Evolutionary conservation across 2,888 invertebrate genomes (phyloP), one percentile per base, ranked within the genome.

Genomic region (Cabera pusaria): DNA sequence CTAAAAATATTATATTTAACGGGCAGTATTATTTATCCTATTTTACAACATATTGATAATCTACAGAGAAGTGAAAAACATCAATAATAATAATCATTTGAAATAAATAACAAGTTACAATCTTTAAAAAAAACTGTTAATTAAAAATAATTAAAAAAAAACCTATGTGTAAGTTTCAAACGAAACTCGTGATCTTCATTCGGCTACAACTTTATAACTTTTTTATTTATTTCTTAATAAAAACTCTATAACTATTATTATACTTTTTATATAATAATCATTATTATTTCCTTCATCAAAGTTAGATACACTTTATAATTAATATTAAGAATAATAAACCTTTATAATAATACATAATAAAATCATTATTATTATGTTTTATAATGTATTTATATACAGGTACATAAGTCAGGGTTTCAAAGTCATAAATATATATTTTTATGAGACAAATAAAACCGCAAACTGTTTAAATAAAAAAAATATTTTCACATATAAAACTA

Each of bases 71-170:
- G 65, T 62, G 68, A 78, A 78, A 79, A 85, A 87, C 85, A 77
- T 80, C 74, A 75, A 80, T 84, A 83, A 80, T 85, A 35, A 86
- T 86, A 86, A 85, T 87, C 87, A 85, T 87, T 86, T 88, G 81
- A 87, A 88, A 88, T 88, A 88, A 88, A 88, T 88, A 88, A 88
- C 88, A 87, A 85, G 76, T 83, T 85, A 83, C 80, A 82, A 64
- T 73, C 69, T 64, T 75, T 63, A 64, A 73, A 81, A 80, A 79
- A 86, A 84, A 82, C 74, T 83, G 85, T 84, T 87, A n/a, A n/a
- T n/a, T n/a, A 84, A 85, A 72, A 85, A 78, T 84, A 82, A 83
- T 79, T 79, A 81, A 81, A 73, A 36, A 67, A 79, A 76, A 59
- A 67, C 75, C 72, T 80, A 78, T 66, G 65, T 66, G 62, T 56